These are phyloP conservation scores for Urocynchramus pylzowi DNA, from an alignment of 2,113 vertebrate genomes.

Conservation along the genomic window DNA sequence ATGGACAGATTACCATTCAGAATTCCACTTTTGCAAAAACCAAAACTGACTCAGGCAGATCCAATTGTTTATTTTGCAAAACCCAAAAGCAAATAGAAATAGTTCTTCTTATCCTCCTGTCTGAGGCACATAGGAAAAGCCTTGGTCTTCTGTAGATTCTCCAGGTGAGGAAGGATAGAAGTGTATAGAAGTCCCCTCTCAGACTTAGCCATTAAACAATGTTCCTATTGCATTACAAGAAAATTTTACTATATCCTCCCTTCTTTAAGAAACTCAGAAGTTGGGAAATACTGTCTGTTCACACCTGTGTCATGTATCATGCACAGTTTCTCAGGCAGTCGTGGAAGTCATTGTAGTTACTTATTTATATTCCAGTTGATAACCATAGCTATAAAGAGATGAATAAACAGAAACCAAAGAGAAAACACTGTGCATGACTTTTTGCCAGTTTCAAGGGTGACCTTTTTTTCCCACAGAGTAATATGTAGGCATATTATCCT, in stretches of 20 bases:
- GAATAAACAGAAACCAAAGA: background rate
- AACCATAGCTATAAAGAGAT: background rate
- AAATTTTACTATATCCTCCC: background rate
- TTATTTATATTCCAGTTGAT: background rate
- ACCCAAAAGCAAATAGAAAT: background rate
- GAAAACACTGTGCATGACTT: background rate
- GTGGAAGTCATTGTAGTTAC: background rate
- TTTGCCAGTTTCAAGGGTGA: background rate
- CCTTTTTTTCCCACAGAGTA: background rate
- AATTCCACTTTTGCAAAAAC: background rate
- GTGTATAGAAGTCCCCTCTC: rapidly evolving
- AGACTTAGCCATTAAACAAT: background rate
- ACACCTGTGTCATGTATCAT: background rate
- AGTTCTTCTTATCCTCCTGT: background rate
- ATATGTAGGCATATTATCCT: background rate
- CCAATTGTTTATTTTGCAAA: background rate
- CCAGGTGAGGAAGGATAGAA: background rate
- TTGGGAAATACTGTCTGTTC: background rate
- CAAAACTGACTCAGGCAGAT: background rate
- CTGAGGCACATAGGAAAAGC: background rate
- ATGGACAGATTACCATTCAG: background rate
- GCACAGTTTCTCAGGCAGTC: background rate
- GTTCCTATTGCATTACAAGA: background rate
- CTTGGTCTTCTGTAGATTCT: background rate
- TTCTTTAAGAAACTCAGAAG: background rate